Evolutionary conservation across 1,140 invertebrate species (phyloP).

Genomic region (Zaprionus inermis): DNA sequence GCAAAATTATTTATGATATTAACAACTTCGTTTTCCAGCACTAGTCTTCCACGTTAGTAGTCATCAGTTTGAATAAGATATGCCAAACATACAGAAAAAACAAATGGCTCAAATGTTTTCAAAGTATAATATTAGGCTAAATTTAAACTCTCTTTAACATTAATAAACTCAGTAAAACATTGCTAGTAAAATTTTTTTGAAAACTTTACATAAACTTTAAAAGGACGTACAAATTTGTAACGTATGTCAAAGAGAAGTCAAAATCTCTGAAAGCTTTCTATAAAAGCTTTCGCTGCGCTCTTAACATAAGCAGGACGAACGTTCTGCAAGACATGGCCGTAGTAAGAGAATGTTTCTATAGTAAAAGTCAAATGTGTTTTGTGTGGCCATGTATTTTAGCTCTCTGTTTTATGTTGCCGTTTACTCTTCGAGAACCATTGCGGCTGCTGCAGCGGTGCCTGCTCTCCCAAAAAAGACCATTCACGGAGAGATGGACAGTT

Average conservation of each 20-base stretch:
- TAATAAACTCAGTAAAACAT: too few species aligned
- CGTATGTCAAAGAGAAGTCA: background rate
- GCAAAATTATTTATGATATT: too few species aligned
- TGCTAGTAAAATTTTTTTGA: too few species aligned
- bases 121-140: too few species aligned
- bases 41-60: too few species aligned
- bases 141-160: too few species aligned
- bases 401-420: slow-evolving; percentile 24
- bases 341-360: background rate
- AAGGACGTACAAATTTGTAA: too few species aligned
- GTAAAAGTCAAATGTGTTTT: slow-evolving; percentile 14
- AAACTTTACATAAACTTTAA: too few species aligned
- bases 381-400: slow-evolving; percentile 7
- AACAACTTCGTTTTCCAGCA: too few species aligned
- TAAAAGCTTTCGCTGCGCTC: slow-evolving; percentile 18
- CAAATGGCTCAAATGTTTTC: too few species aligned
- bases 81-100: too few species aligned
- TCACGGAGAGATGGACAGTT: slow-evolving; percentile 72
- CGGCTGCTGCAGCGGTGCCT: slow-evolving; percentile 32
- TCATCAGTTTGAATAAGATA: too few species aligned
- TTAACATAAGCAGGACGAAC: background rate
- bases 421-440: slow-evolving; percentile 53
- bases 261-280: slow-evolving; percentile 15
- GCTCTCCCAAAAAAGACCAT: slow-evolving; percentile 46
- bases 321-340: slow-evolving; percentile 12